A percentile compares a stretch with the other conserved stretches of the same genome.
Evolutionary conservation across 2,888 invertebrate species (phyloP).

Genomic region (Osedax frankpressi): DNA sequence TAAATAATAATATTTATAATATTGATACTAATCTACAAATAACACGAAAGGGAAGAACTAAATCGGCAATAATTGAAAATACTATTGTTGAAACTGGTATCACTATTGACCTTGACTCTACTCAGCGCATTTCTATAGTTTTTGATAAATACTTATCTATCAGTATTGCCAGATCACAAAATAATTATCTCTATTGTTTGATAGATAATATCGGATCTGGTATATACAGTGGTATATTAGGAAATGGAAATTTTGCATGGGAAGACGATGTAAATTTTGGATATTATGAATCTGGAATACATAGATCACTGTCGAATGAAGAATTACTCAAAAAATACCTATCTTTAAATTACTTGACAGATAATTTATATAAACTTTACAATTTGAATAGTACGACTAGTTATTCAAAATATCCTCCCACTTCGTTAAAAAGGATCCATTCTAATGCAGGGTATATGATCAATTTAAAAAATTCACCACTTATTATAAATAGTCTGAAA

Average conservation of each 20-base stretch:
- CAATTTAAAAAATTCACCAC: neutral
- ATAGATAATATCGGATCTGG: neutral
- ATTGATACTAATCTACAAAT: neutral
- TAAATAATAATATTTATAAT: neutral
- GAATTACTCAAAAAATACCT: neutral
- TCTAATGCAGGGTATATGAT: neutral
- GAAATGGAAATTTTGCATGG: conserved; percentile 29
- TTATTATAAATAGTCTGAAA: neutral
- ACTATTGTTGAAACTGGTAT: neutral
- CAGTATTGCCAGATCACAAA: neutral
- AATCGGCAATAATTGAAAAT: neutral
- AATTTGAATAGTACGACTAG: neutral
- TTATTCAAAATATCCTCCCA: neutral
- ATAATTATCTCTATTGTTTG: neutral
- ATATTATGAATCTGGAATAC: neutral
- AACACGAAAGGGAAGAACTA: neutral
- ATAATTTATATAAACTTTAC: neutral
- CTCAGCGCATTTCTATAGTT: neutral
- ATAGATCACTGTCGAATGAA: neutral
- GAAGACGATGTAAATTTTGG: conserved; percentile 27
- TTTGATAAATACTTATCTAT: neutral
- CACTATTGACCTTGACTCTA: neutral
- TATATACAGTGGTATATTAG: conserved; percentile 27
- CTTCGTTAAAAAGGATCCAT: neutral
- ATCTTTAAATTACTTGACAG: neutral